phyloP scores from a whole-genome alignment of 2,888 invertebrate species.

The Parascotia fuliginaria region DNA sequence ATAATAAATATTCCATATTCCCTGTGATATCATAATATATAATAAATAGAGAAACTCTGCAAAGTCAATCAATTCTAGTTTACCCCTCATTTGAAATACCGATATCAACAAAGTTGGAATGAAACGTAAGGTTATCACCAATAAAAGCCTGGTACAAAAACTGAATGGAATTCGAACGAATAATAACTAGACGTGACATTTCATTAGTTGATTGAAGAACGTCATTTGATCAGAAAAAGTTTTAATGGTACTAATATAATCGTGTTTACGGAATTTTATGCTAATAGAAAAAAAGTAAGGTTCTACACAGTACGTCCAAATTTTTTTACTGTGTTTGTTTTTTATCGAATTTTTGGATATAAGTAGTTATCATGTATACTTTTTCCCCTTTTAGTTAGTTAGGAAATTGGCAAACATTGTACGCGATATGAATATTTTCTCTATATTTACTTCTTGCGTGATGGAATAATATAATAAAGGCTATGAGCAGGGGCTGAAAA shows the following conservation, averaged over 20 bases:
- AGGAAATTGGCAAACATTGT: no score
- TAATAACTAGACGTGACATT: background rate
- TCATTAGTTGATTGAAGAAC: background rate
- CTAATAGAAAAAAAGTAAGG: background rate
- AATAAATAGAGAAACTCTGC: background rate
- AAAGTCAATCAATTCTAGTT: conserved; percentile 1
- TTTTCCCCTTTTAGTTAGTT: no score
- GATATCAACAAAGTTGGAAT: conserved; percentile 2
- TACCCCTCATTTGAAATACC: conserved; percentile 5
- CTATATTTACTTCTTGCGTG: no score
- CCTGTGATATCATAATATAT: no score
- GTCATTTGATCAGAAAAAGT: background rate
- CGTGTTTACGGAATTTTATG: background rate
- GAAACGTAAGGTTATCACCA: background rate
- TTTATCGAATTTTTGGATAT: no score
- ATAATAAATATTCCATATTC: no score
- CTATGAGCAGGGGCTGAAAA: no score
- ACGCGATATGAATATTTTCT: no score
- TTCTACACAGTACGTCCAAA: background rate
- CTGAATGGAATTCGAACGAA: background rate
- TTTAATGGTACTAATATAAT: background rate
- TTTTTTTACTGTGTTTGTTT: no score
- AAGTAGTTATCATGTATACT: no score
- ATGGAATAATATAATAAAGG: no score
- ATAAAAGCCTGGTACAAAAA: conserved; percentile 3